Evolutionary conservation across 1,140 invertebrate species (phyloP).

Genomic region (Zaprionus ghesquierei): DNA sequence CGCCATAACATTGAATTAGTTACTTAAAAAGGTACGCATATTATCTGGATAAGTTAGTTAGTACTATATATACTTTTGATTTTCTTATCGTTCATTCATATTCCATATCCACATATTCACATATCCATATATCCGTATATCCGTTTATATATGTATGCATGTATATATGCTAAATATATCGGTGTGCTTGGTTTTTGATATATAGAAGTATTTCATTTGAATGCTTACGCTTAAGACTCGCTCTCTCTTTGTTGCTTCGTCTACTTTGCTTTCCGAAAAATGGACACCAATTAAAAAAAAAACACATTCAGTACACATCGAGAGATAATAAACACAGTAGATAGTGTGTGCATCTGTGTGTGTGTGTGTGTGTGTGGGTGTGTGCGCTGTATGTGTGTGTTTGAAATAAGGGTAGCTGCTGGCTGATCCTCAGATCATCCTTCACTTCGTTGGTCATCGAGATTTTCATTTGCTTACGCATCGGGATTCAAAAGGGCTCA

Average conservation of each 20-base stretch:
- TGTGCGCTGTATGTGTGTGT: too few species aligned
- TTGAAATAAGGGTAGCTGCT: not conserved
- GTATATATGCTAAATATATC: slow-evolving; percentile 70
- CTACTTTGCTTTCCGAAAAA: not conserved
- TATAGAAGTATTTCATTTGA: slow-evolving; percentile 60
- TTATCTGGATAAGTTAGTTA: slow-evolving; percentile 56
- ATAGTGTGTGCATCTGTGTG: slow-evolving; percentile 14
- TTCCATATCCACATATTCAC: slow-evolving; percentile 29
- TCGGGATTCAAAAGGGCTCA: not conserved
- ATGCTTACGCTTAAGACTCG: slow-evolving; percentile 37
- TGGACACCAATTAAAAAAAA: slow-evolving; percentile 72
- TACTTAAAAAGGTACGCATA: slow-evolving; percentile 73
- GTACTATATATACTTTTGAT: slow-evolving; percentile 30
- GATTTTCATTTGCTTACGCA: slow-evolving; percentile 22
- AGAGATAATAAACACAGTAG: slow-evolving; percentile 52
- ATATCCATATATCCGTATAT: slow-evolving; percentile 21
- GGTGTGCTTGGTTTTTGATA: slow-evolving; percentile 75
- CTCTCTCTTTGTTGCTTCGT: slow-evolving; percentile 14
- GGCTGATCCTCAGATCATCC: slow-evolving; percentile 20
- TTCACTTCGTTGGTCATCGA: slow-evolving; percentile 62
- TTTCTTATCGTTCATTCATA: slow-evolving; percentile 38
- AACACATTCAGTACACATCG: slow-evolving; percentile 71
- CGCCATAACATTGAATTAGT: slow-evolving; percentile 52
- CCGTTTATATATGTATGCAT: slow-evolving; percentile 3
- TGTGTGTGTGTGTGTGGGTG: slow-evolving; percentile 12